phyloP scores from a whole-genome alignment of 2,797 vertebrate genomes.

The Galagoides demidoff region DNA sequence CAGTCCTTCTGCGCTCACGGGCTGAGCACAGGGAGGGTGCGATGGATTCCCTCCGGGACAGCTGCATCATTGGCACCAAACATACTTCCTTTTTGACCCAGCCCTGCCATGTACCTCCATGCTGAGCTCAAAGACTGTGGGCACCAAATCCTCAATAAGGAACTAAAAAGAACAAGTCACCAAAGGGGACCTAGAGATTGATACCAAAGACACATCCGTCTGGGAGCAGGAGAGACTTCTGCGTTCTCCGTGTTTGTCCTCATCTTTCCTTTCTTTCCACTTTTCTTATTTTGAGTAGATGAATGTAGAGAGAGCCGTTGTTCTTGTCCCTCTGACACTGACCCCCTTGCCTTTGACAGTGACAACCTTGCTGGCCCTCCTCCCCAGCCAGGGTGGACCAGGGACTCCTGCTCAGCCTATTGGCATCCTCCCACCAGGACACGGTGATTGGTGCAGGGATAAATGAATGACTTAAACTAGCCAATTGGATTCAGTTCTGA shows the following conservation, averaged over 20 bases:
- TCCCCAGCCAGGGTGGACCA: fast-evolving
- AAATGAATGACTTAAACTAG: background rate
- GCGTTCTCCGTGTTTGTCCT: background rate
- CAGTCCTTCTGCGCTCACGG: background rate
- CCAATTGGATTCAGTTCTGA: background rate
- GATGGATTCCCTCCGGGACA: background rate
- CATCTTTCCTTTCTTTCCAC: background rate
- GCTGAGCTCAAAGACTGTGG: background rate
- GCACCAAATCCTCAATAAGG: background rate
- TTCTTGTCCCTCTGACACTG: background rate
- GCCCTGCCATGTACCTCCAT: no score
- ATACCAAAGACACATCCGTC: no score
- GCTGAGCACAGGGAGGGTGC: fast-evolving
- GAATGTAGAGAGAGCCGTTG: no score
- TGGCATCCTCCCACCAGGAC: background rate
- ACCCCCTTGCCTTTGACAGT: background rate
- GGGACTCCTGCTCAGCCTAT: background rate
- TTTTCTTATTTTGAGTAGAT: background rate
- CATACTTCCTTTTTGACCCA: background rate
- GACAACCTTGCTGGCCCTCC: no score
- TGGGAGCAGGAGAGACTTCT: background rate
- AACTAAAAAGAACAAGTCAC: background rate
- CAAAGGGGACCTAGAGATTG: fast-evolving
- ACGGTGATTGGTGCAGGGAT: background rate
- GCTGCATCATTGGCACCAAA: background rate